These are phyloP conservation scores for Chalcosyrphus nemorum DNA, from an alignment of 2,888 invertebrate genomes.

Conservation along the genomic window DNA sequence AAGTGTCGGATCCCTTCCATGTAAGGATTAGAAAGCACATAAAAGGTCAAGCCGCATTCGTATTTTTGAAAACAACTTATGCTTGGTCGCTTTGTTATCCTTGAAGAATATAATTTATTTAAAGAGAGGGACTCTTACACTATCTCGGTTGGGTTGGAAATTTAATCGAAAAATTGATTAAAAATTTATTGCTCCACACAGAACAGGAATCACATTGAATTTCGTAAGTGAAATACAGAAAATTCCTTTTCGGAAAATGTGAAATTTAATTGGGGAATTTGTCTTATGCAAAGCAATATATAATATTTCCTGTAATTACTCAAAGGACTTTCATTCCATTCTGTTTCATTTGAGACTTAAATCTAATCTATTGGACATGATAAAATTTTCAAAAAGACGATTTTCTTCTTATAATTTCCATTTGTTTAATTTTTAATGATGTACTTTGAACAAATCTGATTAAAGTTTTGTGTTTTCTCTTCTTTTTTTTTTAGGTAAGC, in stretches of 20 bases:
- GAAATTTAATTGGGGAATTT: background rate
- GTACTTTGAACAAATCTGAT: background rate
- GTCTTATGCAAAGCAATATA: background rate
- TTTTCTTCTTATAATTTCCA: background rate
- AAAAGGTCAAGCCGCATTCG: background rate
- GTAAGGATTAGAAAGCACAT: background rate
- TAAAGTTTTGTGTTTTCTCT: background rate
- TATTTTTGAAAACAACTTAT: background rate
- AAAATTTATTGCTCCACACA: background rate
- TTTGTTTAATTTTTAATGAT: background rate
- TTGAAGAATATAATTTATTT: conserved; percentile 21
- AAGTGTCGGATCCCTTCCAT: background rate
- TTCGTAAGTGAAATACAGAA: too few relatives aligned
- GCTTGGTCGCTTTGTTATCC: background rate
- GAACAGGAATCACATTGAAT: background rate
- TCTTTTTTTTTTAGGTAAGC: conserved; percentile 49
- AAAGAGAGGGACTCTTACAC: background rate
- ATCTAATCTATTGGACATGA: background rate
- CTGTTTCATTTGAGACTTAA: background rate
- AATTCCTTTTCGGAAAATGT: background rate
- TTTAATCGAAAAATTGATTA: conserved; percentile 1
- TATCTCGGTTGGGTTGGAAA: background rate
- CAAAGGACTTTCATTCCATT: background rate
- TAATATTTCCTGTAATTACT: background rate
- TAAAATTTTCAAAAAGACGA: background rate